These are phyloP conservation scores for Orycteropus afer DNA, from an alignment of 2,113 vertebrate genomes.

Conservation along the genomic window DNA sequence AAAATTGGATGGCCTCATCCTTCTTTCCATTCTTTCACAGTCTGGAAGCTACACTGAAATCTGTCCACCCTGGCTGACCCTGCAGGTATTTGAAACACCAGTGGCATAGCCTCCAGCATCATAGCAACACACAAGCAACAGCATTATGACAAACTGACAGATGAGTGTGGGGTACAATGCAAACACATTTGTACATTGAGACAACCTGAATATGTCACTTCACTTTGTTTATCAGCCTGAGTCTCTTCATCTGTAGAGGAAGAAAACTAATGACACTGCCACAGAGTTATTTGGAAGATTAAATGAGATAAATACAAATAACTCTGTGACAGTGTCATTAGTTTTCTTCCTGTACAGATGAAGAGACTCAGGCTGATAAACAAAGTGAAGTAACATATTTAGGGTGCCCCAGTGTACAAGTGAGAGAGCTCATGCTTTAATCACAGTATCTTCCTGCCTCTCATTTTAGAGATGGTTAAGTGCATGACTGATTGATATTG, in stretches of 20 bases:
- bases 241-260: neutral
- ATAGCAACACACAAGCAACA: no score
- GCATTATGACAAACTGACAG: no score
- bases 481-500: neutral
- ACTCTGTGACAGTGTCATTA: neutral
- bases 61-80: no score
- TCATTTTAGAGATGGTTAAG: neutral
- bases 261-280: neutral
- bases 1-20: no score
- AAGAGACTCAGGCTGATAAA: neutral
- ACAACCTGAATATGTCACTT: neutral
- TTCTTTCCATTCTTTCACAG: no score
- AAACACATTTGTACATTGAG: fast-evolving
- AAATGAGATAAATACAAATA: no score
- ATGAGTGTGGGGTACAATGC: no score
- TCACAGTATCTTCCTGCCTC: neutral
- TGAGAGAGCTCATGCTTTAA: neutral
- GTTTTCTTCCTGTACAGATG: neutral
- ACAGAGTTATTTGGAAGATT: no score
- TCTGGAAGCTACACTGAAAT: no score
- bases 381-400: neutral
- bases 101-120: no score
- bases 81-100: no score
- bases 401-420: neutral
- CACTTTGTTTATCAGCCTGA: no score